Percentiles rank a stretch among this genome's conserved stretches.
These are phyloP conservation scores for Lasiurus cinereus DNA, from an alignment of 2,113 vertebrate species.

Conservation along the genomic window DNA sequence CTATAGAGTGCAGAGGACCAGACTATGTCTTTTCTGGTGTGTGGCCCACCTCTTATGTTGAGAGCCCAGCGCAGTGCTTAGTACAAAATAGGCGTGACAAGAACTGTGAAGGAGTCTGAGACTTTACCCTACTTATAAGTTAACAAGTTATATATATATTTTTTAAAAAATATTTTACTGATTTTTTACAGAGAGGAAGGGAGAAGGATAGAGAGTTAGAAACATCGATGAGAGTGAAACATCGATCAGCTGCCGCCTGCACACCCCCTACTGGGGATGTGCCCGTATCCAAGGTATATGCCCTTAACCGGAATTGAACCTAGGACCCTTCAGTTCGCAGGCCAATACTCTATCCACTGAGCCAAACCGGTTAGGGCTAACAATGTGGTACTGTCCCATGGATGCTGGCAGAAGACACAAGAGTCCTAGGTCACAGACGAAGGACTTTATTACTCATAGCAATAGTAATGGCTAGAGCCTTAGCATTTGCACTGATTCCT, in stretches of 20 bases:
- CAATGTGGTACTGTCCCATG: neutral
- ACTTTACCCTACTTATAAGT: neutral
- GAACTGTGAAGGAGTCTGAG: neutral
- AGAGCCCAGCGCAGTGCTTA: neutral
- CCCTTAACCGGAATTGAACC: too few relatives aligned
- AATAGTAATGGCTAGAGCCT: neutral
- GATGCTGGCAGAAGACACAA: constrained; percentile 19
- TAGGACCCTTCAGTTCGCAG: too few relatives aligned
- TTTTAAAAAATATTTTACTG: too few relatives aligned
- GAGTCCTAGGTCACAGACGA: neutral
- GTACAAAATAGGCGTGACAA: neutral
- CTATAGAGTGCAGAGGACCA: neutral
- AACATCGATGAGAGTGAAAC: too few relatives aligned
- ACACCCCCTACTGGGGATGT: too few relatives aligned
- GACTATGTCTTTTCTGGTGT: neutral
- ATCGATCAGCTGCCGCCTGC: too few relatives aligned
- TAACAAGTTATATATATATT: neutral
- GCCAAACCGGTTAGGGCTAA: too few relatives aligned
- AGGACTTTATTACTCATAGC: neutral
- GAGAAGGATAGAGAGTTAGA: too few relatives aligned
- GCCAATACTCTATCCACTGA: too few relatives aligned
- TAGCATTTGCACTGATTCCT: neutral
- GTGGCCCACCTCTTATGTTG: neutral
- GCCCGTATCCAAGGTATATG: too few relatives aligned
- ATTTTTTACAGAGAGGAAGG: too few relatives aligned